Evolutionary conservation across 2,113 vertebrate genomes (phyloP).

Genomic region (Neolamprologus cancellatus): DNA sequence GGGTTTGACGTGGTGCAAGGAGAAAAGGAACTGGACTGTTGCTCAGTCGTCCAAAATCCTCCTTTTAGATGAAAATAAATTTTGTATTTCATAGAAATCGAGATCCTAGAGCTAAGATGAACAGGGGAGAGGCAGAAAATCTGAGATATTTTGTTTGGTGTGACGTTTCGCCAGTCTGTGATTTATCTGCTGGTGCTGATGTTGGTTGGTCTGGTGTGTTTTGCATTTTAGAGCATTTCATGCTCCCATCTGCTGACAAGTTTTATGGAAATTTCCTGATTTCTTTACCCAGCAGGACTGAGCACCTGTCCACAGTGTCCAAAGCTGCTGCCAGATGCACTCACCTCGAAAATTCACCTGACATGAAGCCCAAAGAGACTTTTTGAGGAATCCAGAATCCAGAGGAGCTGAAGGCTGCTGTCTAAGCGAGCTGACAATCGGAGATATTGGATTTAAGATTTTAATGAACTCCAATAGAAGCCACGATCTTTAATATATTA

Average conservation of each 20-base stretch:
- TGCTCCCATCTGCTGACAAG: background rate
- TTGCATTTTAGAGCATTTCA: background rate
- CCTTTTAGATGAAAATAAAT: background rate
- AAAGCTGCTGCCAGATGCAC: background rate
- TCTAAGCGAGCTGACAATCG: background rate
- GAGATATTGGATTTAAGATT: background rate
- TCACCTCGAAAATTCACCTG: rapidly evolving
- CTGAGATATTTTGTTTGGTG: rapidly evolving
- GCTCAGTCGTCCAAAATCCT: background rate
- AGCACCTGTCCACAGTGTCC: background rate
- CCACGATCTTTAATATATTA: background rate
- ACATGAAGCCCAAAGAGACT: background rate
- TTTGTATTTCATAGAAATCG: background rate
- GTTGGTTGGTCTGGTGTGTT: background rate
- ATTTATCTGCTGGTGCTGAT: background rate
- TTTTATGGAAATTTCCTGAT: background rate
- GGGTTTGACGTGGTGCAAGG: rapidly evolving
- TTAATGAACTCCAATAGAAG: background rate
- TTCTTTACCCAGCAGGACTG: background rate
- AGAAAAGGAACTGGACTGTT: background rate
- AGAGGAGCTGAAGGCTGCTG: background rate
- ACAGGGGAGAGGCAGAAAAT: background rate
- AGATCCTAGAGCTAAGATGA: rapidly evolving
- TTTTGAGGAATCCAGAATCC: background rate
- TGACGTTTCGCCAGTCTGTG: background rate